Percentiles rank a stretch among this genome's conserved stretches.
Evolutionary conservation across 2,888 invertebrate species (phyloP).

Genomic region (Dermolepida albohirtum): DNA sequence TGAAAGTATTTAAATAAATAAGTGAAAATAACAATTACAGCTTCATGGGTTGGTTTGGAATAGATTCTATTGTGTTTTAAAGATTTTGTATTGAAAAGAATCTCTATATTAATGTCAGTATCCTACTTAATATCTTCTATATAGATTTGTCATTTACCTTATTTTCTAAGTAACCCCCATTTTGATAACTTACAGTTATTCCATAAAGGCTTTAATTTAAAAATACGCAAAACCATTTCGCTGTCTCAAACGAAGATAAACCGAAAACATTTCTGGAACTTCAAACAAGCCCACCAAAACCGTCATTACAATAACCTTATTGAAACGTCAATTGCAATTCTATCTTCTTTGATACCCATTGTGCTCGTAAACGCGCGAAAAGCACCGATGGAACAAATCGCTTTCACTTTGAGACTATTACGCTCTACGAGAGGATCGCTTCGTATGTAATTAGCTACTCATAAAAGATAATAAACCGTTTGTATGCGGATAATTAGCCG

Average conservation of each 20-base stretch:
- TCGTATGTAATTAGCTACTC: constrained; percentile 20
- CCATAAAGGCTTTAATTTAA: too few relatives aligned
- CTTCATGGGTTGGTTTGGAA: too few relatives aligned
- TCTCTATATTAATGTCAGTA: too few relatives aligned
- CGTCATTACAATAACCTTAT: constrained; percentile 35
- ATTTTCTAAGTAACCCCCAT: too few relatives aligned
- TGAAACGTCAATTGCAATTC: constrained; percentile 40
- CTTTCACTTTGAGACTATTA: constrained; percentile 20
- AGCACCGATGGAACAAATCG: constrained; percentile 19
- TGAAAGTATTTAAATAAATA: too few relatives aligned
- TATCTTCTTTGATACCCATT: constrained; percentile 28
- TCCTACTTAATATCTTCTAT: too few relatives aligned
- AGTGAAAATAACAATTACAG: too few relatives aligned
- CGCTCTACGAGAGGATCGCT: background rate
- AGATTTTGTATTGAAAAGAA: too few relatives aligned
- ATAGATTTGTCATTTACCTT: too few relatives aligned
- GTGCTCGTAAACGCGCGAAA: constrained; percentile 17
- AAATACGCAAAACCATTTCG: background rate
- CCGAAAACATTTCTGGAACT: background rate
- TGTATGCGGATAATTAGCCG: constrained; percentile 21
- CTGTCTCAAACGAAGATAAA: constrained; percentile 6
- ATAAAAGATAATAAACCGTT: constrained; percentile 31
- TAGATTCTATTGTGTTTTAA: too few relatives aligned
- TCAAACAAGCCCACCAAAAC: constrained; percentile 21
- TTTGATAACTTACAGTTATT: too few relatives aligned